Percentiles rank a stretch among this genome's conserved stretches.
phyloP scores from a whole-genome alignment of 1,140 invertebrate species.

The Drosophila pachea region DNA sequence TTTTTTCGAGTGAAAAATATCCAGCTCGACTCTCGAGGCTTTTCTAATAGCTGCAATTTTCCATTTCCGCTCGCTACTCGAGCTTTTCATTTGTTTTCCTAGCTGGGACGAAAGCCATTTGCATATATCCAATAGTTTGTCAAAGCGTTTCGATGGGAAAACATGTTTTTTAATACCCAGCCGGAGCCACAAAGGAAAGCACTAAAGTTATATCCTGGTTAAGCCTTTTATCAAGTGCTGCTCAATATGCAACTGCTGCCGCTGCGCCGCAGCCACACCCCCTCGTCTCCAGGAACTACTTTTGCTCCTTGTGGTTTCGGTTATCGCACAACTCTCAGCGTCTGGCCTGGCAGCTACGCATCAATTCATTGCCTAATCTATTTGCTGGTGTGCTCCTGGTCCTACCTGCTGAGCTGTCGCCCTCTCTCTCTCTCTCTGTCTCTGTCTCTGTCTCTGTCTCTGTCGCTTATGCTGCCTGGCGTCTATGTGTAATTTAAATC shows the following conservation, averaged over 20 bases:
- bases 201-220: constrained; percentile 65
- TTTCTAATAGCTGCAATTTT: not conserved
- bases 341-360: constrained; percentile 69
- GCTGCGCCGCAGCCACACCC: constrained; percentile 32
- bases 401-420: constrained; percentile 15
- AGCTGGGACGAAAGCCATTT: constrained; percentile 41
- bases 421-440: constrained; percentile 14
- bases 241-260: constrained; percentile 67
- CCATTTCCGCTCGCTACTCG: constrained; percentile 16
- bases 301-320: constrained; percentile 62
- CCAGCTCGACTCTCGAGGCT: not conserved
- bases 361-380: constrained; percentile 76
- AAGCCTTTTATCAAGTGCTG: constrained; percentile 72
- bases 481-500: constrained; percentile 57
- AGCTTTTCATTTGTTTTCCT: constrained; percentile 39
- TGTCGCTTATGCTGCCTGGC: constrained; percentile 31
- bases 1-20: not conserved
- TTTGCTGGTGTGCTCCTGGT: constrained; percentile 53
- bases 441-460: constrained; percentile 17
- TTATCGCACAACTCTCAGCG: constrained; percentile 67
- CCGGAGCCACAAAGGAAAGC: constrained; percentile 41
- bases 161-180: constrained; percentile 50
- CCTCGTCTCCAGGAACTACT: constrained; percentile 41
- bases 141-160: constrained; percentile 49
- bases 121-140: constrained; percentile 54